phyloP scores from a whole-genome alignment of 1,140 invertebrate species.

The Pogonognathellus flavescens region DNA sequence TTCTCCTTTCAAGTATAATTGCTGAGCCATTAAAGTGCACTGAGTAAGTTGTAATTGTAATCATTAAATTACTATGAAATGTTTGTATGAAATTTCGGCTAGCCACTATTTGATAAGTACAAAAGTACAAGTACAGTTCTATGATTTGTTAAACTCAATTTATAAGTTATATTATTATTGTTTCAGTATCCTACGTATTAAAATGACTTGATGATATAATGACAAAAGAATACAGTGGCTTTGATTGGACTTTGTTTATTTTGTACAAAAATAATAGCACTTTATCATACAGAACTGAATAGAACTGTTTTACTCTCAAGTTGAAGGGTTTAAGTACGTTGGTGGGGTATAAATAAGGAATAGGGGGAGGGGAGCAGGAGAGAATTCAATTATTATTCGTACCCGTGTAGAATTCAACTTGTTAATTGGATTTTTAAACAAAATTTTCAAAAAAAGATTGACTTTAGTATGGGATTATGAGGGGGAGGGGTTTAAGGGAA shows the following conservation, averaged over 20 bases:
- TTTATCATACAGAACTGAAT: slow-evolving; percentile 45
- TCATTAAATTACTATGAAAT: too few relatives aligned
- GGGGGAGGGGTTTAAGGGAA: background rate
- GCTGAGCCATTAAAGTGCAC: too few relatives aligned
- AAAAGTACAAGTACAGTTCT: too few relatives aligned
- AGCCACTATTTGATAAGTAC: too few relatives aligned
- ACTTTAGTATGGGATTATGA: background rate
- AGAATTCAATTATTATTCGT: slow-evolving; percentile 8
- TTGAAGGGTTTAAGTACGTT: slow-evolving; percentile 24
- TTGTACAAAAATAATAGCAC: slow-evolving; percentile 50
- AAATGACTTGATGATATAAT: background rate
- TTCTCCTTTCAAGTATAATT: too few relatives aligned
- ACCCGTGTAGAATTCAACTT: slow-evolving; percentile 37
- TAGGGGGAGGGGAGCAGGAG: background rate
- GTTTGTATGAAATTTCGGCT: too few relatives aligned
- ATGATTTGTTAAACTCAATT: too few relatives aligned
- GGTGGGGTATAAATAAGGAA: slow-evolving; percentile 49
- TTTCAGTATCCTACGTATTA: background rate
- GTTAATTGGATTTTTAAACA: slow-evolving; percentile 35
- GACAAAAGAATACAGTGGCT: background rate
- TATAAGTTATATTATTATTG: background rate
- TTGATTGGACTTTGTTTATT: slow-evolving; percentile 49
- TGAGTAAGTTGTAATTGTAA: too few relatives aligned
- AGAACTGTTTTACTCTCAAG: slow-evolving; percentile 34
- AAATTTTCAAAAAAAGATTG: slow-evolving; percentile 27